These are phyloP conservation scores for Thalpophila matura DNA, from an alignment of 2,888 invertebrate species.

Conservation along the genomic window DNA sequence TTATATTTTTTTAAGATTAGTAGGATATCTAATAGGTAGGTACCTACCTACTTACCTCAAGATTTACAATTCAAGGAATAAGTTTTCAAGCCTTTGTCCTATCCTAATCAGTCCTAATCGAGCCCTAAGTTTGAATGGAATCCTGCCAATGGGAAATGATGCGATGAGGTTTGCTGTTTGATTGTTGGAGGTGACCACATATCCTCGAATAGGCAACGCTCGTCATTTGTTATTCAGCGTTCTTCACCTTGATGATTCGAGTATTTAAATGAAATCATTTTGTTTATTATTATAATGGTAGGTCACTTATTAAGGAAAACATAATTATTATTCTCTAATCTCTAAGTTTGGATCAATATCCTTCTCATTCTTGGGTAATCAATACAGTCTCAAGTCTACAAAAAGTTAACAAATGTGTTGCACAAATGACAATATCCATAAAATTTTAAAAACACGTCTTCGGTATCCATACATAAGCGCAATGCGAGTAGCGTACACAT, in stretches of 20 bases:
- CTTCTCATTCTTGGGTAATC: neutral
- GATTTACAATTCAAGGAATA: too few relatives aligned
- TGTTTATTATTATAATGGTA: conserved; percentile 8
- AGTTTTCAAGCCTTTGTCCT: too few relatives aligned
- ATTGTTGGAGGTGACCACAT: conserved; percentile 39
- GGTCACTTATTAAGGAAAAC: neutral
- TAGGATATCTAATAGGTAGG: too few relatives aligned
- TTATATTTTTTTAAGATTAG: neutral
- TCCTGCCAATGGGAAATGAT: neutral
- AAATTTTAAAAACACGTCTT: conserved; percentile 18
- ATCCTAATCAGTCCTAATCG: too few relatives aligned
- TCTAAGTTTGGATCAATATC: neutral
- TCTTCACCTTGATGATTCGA: conserved; percentile 48
- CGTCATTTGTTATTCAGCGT: conserved; percentile 14
- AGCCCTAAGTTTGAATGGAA: neutral
- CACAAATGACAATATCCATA: conserved; percentile 18
- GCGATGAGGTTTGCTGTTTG: neutral
- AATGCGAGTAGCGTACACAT: conserved; percentile 28
- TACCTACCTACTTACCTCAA: too few relatives aligned
- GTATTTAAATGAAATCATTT: conserved; percentile 28
- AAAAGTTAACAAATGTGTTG: conserved; percentile 10
- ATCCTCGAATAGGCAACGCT: conserved; percentile 27
- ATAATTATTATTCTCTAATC: neutral
- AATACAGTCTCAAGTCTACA: conserved; percentile 13
- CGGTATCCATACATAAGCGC: conserved; percentile 17